Percentiles rank a stretch among this genome's conserved stretches.
phyloP scores from a whole-genome alignment of 2,113 vertebrate genomes.

The Phyllostomus discolor region DNA sequence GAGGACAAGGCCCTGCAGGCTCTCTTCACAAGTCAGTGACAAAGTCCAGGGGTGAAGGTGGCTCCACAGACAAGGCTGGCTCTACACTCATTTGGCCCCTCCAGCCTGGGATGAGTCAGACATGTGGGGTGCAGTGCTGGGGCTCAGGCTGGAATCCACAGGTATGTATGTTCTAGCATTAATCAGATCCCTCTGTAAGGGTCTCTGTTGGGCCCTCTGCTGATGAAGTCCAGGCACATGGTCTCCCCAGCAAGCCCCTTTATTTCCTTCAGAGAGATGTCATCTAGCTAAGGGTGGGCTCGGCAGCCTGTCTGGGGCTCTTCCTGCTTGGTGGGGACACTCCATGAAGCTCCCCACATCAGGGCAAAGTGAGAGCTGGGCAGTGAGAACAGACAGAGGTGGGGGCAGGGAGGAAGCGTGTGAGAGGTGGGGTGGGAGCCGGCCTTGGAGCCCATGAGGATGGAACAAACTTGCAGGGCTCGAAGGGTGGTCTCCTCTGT shows the following conservation, averaged over 20 bases:
- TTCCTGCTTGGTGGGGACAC: not conserved
- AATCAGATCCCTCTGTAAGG: not conserved
- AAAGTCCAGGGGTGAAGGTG: not conserved
- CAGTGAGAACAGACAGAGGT: not conserved
- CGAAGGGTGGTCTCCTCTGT: not conserved
- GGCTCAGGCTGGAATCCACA: not conserved
- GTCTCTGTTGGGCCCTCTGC: not conserved
- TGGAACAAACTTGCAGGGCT: not conserved
- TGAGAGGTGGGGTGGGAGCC: too few relatives aligned
- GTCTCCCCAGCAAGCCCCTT: not conserved
- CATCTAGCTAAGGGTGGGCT: not conserved
- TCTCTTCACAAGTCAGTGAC: not conserved
- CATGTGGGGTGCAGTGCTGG: not conserved
- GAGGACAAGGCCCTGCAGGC: not conserved
- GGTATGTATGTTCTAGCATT: not conserved
- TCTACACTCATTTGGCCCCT: not conserved
- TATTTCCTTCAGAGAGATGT: not conserved
- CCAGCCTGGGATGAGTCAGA: not conserved
- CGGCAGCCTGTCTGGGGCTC: not conserved
- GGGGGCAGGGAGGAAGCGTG: not conserved
- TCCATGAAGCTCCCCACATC: not conserved
- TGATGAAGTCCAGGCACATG: not conserved
- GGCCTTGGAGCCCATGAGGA: not conserved
- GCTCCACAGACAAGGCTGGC: not conserved
- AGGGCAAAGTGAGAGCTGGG: not conserved